phyloP scores from a whole-genome alignment of 2,797 vertebrate genomes.

The Capromys pilorides region DNA sequence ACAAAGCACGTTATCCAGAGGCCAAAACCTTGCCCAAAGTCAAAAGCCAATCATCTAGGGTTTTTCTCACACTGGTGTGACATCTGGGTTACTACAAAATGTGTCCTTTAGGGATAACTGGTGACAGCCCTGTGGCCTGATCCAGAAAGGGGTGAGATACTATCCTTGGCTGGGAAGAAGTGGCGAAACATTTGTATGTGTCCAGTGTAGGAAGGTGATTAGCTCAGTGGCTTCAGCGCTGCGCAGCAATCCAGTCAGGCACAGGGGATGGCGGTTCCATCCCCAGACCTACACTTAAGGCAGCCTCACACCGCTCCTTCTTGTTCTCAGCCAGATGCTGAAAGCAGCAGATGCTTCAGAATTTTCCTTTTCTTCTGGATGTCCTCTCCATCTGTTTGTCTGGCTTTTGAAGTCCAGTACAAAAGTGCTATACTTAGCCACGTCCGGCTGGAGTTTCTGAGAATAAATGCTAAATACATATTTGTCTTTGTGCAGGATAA shows the following conservation, averaged over 20 bases:
- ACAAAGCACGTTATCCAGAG: background rate
- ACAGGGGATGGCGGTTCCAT: too few relatives aligned
- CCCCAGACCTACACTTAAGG: too few relatives aligned
- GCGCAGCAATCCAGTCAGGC: too few relatives aligned
- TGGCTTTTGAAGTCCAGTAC: background rate
- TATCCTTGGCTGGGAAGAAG: background rate
- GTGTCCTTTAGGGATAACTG: background rate
- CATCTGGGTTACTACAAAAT: background rate
- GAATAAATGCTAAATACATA: background rate
- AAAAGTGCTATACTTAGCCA: background rate
- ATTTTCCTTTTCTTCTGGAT: background rate
- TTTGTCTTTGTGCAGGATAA: background rate
- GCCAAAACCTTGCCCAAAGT: background rate
- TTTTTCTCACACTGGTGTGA: background rate
- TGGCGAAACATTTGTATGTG: background rate
- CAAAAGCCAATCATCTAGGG: background rate
- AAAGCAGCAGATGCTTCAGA: background rate
- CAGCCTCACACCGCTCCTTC: too few relatives aligned
- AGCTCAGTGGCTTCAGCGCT: too few relatives aligned
- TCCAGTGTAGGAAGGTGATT: background rate
- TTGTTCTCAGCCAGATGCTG: background rate
- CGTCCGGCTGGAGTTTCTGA: background rate
- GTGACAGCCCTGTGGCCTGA: background rate
- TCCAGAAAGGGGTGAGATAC: background rate
- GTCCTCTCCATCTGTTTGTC: background rate